Base-by-base conservation (phyloP, 2,113 vertebrate species). In the Seriola rivoliana region DNA sequence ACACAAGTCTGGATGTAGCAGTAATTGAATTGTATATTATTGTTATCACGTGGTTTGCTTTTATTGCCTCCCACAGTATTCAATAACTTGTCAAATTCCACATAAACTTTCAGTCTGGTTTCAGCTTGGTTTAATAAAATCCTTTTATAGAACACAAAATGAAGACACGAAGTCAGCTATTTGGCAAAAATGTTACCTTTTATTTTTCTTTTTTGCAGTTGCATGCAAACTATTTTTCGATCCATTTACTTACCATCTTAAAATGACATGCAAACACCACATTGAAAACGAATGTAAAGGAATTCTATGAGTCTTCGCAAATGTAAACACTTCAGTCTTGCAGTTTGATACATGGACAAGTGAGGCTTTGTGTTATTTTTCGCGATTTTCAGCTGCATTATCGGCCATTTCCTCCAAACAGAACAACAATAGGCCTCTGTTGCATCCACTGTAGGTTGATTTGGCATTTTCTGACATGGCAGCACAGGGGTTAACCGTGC, bases 401-500 rank as follows among this genome's bases (percentile, higher is more conserved):
- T 76, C 71, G 40, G 81, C 81, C 64, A 77, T 86, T 81, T 81
- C 67, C 70, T 79, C 3, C 36, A 46, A 12, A 36, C 34, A 55
- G 38, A 67, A 19, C 57, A 70, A 67, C 59, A 71, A 17, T 1
- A 12, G 36, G 59, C 46, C 34, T 42, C 44, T 66, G 34, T 16
- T 32, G 0, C 29, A 50, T 82, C 66, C 36, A 4, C 58, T 67
- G 70, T 50, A 21, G 52, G 38, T 23, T 10, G 0, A 48, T 65
- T 6, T 40, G 67, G 17, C 8, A 0, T 29, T 50, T 44, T 48
- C 9, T 17, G 36, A 12, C 40, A n/a, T 59, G 82, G 89, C 78
- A 84, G 65, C 74, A 7, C 60, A 87, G 81, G 79, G 81, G 94
- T 95, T 94, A 94, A 93, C 44, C 7, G 21, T 42, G 75, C 84